Percentiles rank a stretch among this genome's conserved stretches.
Evolutionary conservation across 2,888 invertebrate genomes (phyloP).

Genomic region (Bombylius discolor): DNA sequence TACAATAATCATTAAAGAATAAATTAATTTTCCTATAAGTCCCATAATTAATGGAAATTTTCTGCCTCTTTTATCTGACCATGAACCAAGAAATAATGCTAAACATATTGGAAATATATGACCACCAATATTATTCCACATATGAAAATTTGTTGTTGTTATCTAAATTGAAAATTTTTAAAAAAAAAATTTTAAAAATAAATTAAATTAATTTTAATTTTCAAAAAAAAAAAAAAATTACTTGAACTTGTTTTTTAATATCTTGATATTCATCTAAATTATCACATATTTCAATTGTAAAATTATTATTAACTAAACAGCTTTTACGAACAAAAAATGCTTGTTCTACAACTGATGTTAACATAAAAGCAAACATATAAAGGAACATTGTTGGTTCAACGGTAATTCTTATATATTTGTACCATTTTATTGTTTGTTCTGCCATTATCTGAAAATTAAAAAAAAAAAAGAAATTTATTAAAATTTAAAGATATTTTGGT

Average conservation of each 20-base stretch:
- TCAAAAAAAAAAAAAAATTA: constrained; percentile 26
- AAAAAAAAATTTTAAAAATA: background rate
- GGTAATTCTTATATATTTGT: constrained; percentile 38
- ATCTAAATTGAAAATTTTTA: constrained; percentile 33
- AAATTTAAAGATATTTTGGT: no score
- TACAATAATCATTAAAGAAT: constrained; percentile 59
- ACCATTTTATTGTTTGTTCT: constrained; percentile 12
- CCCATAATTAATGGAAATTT: constrained; percentile 62
- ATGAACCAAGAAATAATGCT: constrained; percentile 67
- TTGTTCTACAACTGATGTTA: constrained; percentile 66
- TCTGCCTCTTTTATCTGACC: constrained; percentile 66
- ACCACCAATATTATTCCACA: constrained; percentile 63
- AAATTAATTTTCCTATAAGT: constrained; percentile 57
- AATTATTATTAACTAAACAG: constrained; percentile 60
- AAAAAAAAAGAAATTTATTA: background rate
- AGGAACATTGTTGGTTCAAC: constrained; percentile 80
- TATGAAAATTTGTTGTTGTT: constrained; percentile 61
- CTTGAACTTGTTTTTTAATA: constrained; percentile 56
- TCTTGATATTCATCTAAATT: constrained; percentile 44
- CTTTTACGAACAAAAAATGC: constrained; percentile 66
- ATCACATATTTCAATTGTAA: constrained; percentile 52
- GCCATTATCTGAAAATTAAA: background rate
- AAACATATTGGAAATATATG: constrained; percentile 61
- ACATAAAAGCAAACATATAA: constrained; percentile 79
- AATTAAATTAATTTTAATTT: background rate